These are phyloP conservation scores for Mustela lutreola DNA, from an alignment of 2,113 vertebrate species.

Conservation along the genomic window DNA sequence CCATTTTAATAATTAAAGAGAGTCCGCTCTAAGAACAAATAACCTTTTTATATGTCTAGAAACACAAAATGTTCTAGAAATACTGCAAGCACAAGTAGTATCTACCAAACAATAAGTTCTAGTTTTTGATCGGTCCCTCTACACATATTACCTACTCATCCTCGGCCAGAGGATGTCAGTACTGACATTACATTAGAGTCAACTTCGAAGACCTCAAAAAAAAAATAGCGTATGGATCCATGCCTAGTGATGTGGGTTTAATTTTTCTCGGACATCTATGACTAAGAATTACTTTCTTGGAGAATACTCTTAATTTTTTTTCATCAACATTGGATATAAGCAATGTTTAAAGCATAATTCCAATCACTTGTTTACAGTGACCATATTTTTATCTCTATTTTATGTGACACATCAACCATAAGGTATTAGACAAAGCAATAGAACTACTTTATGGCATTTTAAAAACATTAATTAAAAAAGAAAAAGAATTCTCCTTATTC, in stretches of 20 bases:
- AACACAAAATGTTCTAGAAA: not conserved
- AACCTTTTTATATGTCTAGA: not conserved
- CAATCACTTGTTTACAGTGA: not conserved
- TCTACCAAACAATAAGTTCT: not conserved
- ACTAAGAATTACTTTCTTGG: not conserved
- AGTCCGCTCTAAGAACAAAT: not conserved
- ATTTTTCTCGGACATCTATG: not conserved
- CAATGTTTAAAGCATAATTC: not conserved
- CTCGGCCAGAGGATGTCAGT: not conserved
- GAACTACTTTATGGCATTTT: not conserved
- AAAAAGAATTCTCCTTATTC: not conserved
- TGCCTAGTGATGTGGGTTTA: not conserved
- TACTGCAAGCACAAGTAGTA: not conserved
- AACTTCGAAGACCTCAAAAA: not conserved
- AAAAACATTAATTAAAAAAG: constrained; percentile 29
- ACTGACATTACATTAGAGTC: not conserved
- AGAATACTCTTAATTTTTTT: not conserved
- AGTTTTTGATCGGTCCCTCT: not conserved
- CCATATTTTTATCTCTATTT: constrained; percentile 19
- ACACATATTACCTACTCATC: not conserved
- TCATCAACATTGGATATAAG: not conserved
- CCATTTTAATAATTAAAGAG: not conserved
- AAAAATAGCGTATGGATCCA: too few relatives aligned
- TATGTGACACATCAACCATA: not conserved
- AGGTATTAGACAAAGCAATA: not conserved